Evolutionary conservation across 53 echinoderm and acorn worm genomes (phyloP), one percentile per base, ranked within the genome.

Genomic region (Echinarachnius parma): DNA sequence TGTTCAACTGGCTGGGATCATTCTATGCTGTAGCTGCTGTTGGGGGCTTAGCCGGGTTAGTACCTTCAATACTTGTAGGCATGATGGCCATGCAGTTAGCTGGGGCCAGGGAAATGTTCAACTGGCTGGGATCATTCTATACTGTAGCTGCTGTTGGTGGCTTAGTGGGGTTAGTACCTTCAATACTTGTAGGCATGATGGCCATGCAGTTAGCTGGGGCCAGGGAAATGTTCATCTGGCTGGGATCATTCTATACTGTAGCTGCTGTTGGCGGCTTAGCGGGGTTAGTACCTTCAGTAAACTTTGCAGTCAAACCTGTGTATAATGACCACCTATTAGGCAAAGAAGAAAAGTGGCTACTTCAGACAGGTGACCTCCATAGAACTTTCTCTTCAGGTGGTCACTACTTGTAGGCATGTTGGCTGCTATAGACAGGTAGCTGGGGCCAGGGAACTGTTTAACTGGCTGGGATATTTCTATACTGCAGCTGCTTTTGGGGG

Each of bases 191-290:
- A n/a, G n/a, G n/a, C n/a, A 48, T n/a, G 20, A 81, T 95, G 84
- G 90, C 95, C 14, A 95, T 95, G 95, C 90, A 87, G 58, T 60
- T 95, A 11, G 80, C 90, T 14, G 89, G 90, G 16, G 76, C 90
- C 11, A 78, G 90, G 62, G 95, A 95, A 49, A 34, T 95, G 59
- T 87, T 95, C 23, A 84, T 81, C 75, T 91, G 95, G 95, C 19
- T 53, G 20, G 90, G 67, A 13, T 81, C 84, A 10, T 95, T 95
- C 80, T 95, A 95, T 54, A 81, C 62, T 31, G 29, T 93, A 4
- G 72, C 75, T 5, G 23, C 72, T 5, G 53, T 92, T n/a, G n/a
- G n/a, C n/a, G n/a, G n/a, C n/a, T n/a, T n/a, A n/a, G n/a, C n/a
- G n/a, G n/a, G n/a, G n/a, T n/a, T n/a, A n/a, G n/a, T n/a, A n/a